Evolutionary conservation across 2,113 vertebrate species (phyloP).

Genomic region (Melanerpes formicivorus): DNA sequence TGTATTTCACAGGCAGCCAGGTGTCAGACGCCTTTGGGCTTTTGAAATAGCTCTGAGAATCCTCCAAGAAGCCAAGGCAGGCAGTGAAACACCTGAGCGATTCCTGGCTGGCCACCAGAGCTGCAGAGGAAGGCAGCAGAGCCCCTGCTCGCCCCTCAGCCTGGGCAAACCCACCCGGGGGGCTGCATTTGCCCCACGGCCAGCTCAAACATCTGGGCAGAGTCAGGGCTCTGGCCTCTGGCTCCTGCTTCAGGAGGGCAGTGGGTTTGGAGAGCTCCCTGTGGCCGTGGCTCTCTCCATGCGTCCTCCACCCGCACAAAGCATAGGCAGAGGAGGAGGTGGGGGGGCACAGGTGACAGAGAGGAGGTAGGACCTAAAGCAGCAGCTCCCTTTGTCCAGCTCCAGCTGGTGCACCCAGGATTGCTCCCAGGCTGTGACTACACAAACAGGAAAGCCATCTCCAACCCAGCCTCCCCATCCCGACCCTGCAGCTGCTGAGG

Average conservation of each 20-base stretch:
- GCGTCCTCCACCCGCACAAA: not conserved
- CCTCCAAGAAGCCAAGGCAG: not conserved
- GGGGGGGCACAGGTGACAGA: not conserved
- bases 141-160: fast-evolving
- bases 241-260: not conserved
- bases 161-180: not conserved
- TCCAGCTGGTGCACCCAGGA: not conserved
- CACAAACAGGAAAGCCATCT: not conserved
- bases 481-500: not conserved
- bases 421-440: not conserved
- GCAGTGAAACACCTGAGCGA: not conserved
- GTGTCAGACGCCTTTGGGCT: not conserved
- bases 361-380: not conserved
- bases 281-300: not conserved
- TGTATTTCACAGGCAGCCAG: not conserved
- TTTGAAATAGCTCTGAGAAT: conserved; percentile 10
- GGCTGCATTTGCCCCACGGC: not conserved
- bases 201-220: not conserved
- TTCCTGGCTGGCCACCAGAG: not conserved
- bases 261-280: not conserved
- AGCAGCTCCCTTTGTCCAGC: not conserved
- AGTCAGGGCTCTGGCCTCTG: not conserved
- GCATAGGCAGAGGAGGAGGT: not conserved
- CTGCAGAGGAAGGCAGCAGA: not conserved
- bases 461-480: not conserved